Percentiles rank a stretch among this genome's conserved stretches.
These are phyloP conservation scores for Drosophila pegasa DNA, from an alignment of 2,888 invertebrate genomes.

Conservation along the genomic window DNA sequence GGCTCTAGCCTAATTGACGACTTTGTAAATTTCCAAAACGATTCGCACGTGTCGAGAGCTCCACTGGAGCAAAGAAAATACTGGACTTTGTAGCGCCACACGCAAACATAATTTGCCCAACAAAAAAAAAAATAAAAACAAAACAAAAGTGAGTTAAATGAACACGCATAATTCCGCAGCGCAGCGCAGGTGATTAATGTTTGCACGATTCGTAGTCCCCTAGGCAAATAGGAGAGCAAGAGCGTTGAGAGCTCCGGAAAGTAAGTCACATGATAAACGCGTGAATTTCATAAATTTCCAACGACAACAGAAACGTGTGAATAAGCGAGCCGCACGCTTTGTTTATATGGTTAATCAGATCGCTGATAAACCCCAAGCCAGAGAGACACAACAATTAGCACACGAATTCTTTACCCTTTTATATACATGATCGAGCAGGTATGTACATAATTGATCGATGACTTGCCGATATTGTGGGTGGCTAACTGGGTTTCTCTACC, in stretches of 20 bases:
- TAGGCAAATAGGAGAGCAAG: conserved; percentile 19
- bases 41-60: conserved; percentile 55
- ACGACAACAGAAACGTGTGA: conserved; percentile 72
- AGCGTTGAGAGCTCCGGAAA: conserved; percentile 19
- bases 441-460: conserved; percentile 26
- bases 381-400: conserved; percentile 30
- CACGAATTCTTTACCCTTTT: conserved; percentile 6
- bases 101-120: conserved; percentile 33
- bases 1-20: conserved; percentile 12
- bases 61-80: conserved; percentile 13
- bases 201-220: conserved; percentile 51
- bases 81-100: conserved; percentile 41
- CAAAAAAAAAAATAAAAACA: neutral
- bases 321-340: conserved; percentile 61
- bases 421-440: conserved; percentile 3
- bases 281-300: conserved; percentile 59
- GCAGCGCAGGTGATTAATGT: conserved; percentile 51
- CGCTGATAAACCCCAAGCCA: conserved; percentile 52
- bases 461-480: conserved; percentile 5
- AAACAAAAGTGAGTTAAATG: conserved; percentile 3
- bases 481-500: too few species aligned
- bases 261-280: conserved; percentile 71
- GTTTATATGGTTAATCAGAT: conserved; percentile 64
- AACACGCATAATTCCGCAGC: conserved; percentile 43
- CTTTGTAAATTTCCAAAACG: conserved; percentile 42